Evolutionary conservation across 2,888 invertebrate genomes (phyloP), one percentile per base, ranked within the genome.

Genomic region (Tridacna crocea): DNA sequence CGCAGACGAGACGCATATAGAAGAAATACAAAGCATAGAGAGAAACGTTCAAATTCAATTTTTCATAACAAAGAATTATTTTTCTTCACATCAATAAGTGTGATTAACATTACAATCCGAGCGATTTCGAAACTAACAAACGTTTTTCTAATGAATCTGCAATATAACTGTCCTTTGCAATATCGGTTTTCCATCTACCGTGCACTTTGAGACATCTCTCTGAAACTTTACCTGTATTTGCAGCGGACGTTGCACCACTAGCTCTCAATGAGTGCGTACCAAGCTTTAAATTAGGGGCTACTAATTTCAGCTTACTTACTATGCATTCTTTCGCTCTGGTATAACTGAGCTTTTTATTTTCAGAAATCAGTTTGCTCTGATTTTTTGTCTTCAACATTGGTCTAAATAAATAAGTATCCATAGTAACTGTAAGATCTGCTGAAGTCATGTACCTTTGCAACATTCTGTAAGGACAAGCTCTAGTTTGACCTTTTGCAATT

Each of bases 111-210:
- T 73, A 80, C 48, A 80, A 74, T 17, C 77, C 46, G 22, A 81
- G 70, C 8, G 48, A n/a, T 63, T 77, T 77, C 36, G 81, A 61
- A 19, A 81, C 46, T n/a, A 12, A 27, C 26, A 74, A 60, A n/a
- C 36, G 60, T 22, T 77, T 70, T 1, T 70, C 60, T 24, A 77
- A 12, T 15, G 74, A 66, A 63, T 81, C 81, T 0, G 74, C 75
- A 66, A 81, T 77, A 24, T 77, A 81, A 11, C 51, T 27, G 46
- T 77, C 77, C 46, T 81, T 81, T 24, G 74, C 68, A 8, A 24
- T 22, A 19, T 81, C 77, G 26, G 60, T 60, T 36, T 77, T 81
- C 81, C 81, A 81, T 17, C 81, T n/a, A 55, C 80, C 80, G 55
- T 80, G 80, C 26, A 77, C 24, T 27, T 74, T 77, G 6, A 81